Percentiles rank a stretch among this genome's conserved stretches.
Evolutionary conservation across 2,113 vertebrate genomes (phyloP).

Genomic region (Neopipo cinnamomea): DNA sequence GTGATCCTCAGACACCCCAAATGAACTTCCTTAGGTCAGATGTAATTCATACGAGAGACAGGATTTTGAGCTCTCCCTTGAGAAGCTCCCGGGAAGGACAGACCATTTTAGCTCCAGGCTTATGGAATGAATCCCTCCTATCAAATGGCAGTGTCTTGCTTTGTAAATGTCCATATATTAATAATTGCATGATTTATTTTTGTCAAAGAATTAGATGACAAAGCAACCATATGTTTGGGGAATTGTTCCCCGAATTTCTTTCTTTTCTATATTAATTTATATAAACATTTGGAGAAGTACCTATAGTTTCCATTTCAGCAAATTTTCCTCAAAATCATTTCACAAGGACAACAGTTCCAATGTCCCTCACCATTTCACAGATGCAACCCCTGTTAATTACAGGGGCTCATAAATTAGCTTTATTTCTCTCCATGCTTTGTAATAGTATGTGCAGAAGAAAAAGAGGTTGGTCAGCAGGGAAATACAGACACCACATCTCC

Average conservation of each 20-base stretch:
- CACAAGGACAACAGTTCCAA: not conserved
- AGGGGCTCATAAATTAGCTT: not conserved
- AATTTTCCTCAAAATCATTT: slow-evolving; percentile 27
- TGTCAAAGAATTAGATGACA: not conserved
- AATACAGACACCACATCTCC: not conserved
- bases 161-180: not conserved
- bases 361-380: not conserved
- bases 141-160: not conserved
- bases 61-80: not conserved
- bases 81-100: not conserved
- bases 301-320: not conserved
- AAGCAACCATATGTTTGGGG: not conserved
- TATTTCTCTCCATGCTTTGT: not conserved
- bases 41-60: not conserved
- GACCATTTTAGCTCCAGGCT: not conserved
- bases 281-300: not conserved
- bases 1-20: not conserved
- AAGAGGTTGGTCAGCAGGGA: not conserved
- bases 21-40: not conserved
- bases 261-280: not conserved
- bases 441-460: not conserved
- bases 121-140: not conserved
- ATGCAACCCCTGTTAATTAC: not conserved
- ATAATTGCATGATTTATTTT: not conserved
- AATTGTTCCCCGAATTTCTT: not conserved